Base-by-base conservation (phyloP, 2,888 invertebrate species). In the Halictus quadricinctus region DNA sequence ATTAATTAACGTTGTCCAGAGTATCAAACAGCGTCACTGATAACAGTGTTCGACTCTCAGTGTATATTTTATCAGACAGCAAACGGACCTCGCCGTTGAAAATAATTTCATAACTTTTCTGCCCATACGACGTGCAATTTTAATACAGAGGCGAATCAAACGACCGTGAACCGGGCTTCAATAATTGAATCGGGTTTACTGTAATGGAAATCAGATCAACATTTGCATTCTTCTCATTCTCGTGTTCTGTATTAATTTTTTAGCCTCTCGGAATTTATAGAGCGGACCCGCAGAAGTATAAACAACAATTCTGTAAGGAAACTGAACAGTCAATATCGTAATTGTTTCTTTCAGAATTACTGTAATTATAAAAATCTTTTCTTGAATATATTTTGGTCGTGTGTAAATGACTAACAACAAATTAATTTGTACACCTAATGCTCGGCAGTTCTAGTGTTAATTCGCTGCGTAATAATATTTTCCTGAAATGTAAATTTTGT, bases 171-270 rank as follows among this genome's bases (percentile, higher is more conserved):
- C 66, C 21, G 18, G 18, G 21, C 4, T 41, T 0, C 36, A 12
- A 41, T 69, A 36, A 69, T 69, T 69, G 66, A 69, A 69, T 69
- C 41, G 41, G 36, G 21, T 41, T 41, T 41, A 36, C 10, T 69
- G 41, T 69, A 69, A 69, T 18, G 41, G 66, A 69, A 69, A 69
- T 12, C 21, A 41, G 41, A 69, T 69, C 36, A 69, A 69, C 66
- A 69, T 69, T 69, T 69, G 41, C 66, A 69, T 69, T 69, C 66
- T 69, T 69, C 66, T 21, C 66, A 10, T 69, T 69, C 21, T 8
- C 66, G 10, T 10, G 66, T 36, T 10, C 10, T 0, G 36, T 10
- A 18, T 69, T 3, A 36, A 18, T 12, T 36, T 36, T 69, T 69
- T 18, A 18, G 41, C 3, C 21, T 2, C 18, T 10, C 10, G 66